These are phyloP conservation scores for Tetragnatha versicolor DNA, from an alignment of 1,140 invertebrate genomes.

Conservation along the genomic window DNA sequence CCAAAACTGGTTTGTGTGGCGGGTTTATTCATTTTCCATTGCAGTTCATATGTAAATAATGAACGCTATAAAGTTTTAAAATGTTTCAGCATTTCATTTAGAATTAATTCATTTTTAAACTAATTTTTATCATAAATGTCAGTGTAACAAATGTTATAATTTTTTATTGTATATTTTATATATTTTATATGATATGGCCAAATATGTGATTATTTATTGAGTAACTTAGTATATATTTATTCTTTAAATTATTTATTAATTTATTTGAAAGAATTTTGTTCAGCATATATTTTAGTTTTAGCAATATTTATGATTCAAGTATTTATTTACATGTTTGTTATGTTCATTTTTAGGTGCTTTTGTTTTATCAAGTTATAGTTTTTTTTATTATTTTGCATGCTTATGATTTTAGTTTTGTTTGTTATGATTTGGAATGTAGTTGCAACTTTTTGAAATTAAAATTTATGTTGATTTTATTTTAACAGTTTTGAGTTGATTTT, in stretches of 20 bases:
- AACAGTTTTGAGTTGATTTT: constrained; percentile 29
- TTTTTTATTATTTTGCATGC: constrained; percentile 23
- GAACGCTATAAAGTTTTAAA: constrained; percentile 23
- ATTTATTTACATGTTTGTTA: constrained; percentile 5
- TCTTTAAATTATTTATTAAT: background rate
- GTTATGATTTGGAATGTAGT: constrained; percentile 34
- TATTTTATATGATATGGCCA: constrained; percentile 14
- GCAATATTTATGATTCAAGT: background rate
- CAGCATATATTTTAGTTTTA: constrained; percentile 1
- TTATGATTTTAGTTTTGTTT: constrained; percentile 25
- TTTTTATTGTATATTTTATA: constrained; percentile 31
- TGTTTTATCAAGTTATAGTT: constrained; percentile 16
- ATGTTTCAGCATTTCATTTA: background rate
- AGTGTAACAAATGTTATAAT: background rate
- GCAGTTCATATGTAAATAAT: constrained; percentile 36
- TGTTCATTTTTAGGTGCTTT: background rate
- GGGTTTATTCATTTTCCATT: no score
- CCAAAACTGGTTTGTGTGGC: no score
- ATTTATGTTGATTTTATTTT: constrained; percentile 39
- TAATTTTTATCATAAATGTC: background rate
- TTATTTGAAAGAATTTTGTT: background rate
- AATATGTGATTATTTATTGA: constrained; percentile 5
- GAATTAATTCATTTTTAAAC: background rate
- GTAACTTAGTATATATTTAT: background rate
- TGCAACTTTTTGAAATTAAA: constrained; percentile 23